phyloP scores from a whole-genome alignment of 2,797 vertebrate genomes.

The Microctenopoma lineatum region DNA sequence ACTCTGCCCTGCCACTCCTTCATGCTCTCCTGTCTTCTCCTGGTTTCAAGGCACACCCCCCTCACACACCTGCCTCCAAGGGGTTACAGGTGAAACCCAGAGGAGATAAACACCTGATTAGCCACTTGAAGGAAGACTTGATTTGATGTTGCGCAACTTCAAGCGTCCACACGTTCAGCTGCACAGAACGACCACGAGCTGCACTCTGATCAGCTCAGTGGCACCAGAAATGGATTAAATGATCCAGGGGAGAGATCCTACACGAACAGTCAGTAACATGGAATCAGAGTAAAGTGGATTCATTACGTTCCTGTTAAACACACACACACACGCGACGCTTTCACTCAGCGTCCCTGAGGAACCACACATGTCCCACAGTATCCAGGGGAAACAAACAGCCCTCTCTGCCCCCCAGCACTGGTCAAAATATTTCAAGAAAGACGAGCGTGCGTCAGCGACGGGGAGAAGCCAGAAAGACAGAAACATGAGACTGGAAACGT shows the following conservation, averaged over 20 bases:
- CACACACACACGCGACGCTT: too few relatives aligned
- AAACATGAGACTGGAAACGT: slow-evolving; percentile 18
- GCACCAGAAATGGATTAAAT: slow-evolving; percentile 3
- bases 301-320: too few relatives aligned
- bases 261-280: too few relatives aligned
- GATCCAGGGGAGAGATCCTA: neutral
- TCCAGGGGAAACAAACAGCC: neutral
- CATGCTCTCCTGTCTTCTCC: neutral
- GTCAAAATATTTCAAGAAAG: too few relatives aligned
- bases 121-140: neutral
- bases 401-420: too few relatives aligned
- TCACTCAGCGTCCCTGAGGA: too few relatives aligned
- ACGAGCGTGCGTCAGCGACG: neutral
- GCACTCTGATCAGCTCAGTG: neutral
- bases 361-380: too few relatives aligned
- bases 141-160: slow-evolving; percentile 8
- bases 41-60: slow-evolving; percentile 3
- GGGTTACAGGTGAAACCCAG: slow-evolving; percentile 4
- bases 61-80: too few relatives aligned
- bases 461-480: neutral
- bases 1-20: slow-evolving; percentile 58
- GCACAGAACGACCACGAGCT: slow-evolving; percentile 7
- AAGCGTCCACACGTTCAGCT: neutral
- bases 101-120: slow-evolving; percentile 23
- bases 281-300: too few relatives aligned